Evolutionary conservation across 2,797 vertebrate genomes (phyloP).

Genomic region (Brachyalestes nurse): DNA sequence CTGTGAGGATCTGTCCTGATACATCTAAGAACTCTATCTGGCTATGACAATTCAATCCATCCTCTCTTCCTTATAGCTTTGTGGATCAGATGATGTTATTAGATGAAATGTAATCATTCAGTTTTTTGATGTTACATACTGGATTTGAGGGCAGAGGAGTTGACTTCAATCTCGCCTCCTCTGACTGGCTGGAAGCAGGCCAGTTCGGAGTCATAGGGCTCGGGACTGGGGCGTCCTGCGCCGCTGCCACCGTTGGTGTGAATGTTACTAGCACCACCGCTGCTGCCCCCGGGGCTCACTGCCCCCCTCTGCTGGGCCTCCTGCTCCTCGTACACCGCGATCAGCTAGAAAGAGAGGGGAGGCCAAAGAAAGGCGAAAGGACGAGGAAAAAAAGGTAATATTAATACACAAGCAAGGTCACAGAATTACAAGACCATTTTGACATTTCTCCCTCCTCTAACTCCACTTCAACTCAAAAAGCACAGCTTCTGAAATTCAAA

Average conservation of each 20-base stretch:
- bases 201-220: conserved; percentile 87
- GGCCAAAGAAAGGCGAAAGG: not conserved
- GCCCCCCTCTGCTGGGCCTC: conserved; percentile 72
- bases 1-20: not conserved
- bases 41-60: conserved; percentile 25
- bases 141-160: conserved; percentile 89
- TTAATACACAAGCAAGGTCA: conserved; percentile 1
- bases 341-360: conserved; percentile 79
- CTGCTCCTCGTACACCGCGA: conserved; percentile 94
- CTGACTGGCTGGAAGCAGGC: conserved; percentile 87
- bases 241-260: conserved; percentile 21
- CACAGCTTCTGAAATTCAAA: not conserved
- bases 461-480: too few species aligned
- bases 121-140: conserved; percentile 78
- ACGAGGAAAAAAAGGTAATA: too few species aligned
- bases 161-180: conserved; percentile 94
- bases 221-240: conserved; percentile 80
- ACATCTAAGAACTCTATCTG: conserved; percentile 23
- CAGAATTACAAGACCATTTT: not conserved
- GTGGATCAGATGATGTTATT: not conserved
- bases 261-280: not conserved
- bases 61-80: not conserved
- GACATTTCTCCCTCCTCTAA: not conserved
- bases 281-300: conserved; percentile 43
- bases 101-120: not conserved